phyloP scores from a whole-genome alignment of 2,888 invertebrate genomes.

The Amblyteles armatorius region DNA sequence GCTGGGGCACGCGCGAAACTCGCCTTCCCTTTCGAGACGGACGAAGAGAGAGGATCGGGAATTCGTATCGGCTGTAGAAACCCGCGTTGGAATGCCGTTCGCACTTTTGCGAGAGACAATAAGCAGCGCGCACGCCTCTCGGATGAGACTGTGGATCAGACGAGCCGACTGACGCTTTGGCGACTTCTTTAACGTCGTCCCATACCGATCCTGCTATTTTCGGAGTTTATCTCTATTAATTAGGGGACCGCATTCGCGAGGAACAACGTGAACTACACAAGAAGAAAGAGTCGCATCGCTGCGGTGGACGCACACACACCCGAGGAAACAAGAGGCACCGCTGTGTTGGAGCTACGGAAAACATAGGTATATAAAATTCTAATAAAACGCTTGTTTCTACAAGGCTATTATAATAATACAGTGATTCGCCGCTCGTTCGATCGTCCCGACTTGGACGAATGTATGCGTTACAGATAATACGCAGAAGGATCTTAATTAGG shows the following conservation, averaged over 20 bases:
- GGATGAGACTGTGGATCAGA: slow-evolving; percentile 48
- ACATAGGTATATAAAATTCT: slow-evolving; percentile 13
- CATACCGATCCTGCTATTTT: slow-evolving; percentile 67
- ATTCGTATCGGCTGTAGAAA: slow-evolving; percentile 43
- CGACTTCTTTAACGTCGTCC: slow-evolving; percentile 26
- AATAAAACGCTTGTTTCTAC: slow-evolving; percentile 45
- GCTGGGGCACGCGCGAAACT: slow-evolving; percentile 65
- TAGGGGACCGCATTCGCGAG: slow-evolving; percentile 68
- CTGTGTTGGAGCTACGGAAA: neutral
- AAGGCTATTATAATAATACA: slow-evolving; percentile 53
- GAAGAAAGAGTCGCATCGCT: neutral
- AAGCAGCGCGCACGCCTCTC: slow-evolving; percentile 52
- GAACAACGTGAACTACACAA: slow-evolving; percentile 10
- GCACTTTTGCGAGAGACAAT: slow-evolving; percentile 57
- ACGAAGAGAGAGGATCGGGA: slow-evolving; percentile 6
- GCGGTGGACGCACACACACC: neutral
- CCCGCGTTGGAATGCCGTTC: slow-evolving; percentile 57
- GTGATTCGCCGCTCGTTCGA: slow-evolving; percentile 28
- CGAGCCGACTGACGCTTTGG: slow-evolving; percentile 45
- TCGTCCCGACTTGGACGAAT: slow-evolving; percentile 37
- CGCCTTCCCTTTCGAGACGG: slow-evolving; percentile 18
- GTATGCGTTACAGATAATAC: slow-evolving; percentile 51
- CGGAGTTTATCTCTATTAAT: slow-evolving; percentile 74
- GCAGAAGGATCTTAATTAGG: slow-evolving; percentile 54
- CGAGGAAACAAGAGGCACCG: slow-evolving; percentile 19